Evolutionary conservation across 1,140 invertebrate species (phyloP).

Genomic region (Platorchestia sp.): DNA sequence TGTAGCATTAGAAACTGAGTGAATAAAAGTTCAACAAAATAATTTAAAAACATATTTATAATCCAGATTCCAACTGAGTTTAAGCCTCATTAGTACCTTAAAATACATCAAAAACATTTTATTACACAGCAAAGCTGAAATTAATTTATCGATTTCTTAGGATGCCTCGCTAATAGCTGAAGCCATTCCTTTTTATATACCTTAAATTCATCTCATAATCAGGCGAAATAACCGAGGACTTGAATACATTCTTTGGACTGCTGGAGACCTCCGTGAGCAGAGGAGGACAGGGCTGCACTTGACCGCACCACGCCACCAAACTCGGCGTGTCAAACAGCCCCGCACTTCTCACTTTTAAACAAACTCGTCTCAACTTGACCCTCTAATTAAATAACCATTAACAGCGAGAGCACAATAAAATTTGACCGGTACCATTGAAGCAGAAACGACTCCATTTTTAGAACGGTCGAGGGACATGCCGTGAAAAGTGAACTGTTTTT

Average conservation of each 20-base stretch:
- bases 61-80: no score
- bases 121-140: no score
- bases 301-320: neutral
- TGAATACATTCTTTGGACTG: neutral
- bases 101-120: no score
- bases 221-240: neutral
- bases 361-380: slow-evolving; percentile 31
- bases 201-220: neutral
- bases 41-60: no score
- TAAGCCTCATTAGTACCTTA: no score
- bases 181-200: no score
- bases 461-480: neutral
- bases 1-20: no score
- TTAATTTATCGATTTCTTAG: no score
- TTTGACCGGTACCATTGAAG: neutral
- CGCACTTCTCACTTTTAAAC: slow-evolving; percentile 2
- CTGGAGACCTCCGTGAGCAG: neutral
- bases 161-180: no score
- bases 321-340: neutral
- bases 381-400: slow-evolving; percentile 49
- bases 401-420: slow-evolving; percentile 48
- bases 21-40: no score
- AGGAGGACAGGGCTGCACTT: neutral
- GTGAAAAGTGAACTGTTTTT: slow-evolving; percentile 42
- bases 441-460: neutral